These are phyloP conservation scores for Drosophila asahinai DNA, from an alignment of 1,140 invertebrate genomes.

Conservation along the genomic window DNA sequence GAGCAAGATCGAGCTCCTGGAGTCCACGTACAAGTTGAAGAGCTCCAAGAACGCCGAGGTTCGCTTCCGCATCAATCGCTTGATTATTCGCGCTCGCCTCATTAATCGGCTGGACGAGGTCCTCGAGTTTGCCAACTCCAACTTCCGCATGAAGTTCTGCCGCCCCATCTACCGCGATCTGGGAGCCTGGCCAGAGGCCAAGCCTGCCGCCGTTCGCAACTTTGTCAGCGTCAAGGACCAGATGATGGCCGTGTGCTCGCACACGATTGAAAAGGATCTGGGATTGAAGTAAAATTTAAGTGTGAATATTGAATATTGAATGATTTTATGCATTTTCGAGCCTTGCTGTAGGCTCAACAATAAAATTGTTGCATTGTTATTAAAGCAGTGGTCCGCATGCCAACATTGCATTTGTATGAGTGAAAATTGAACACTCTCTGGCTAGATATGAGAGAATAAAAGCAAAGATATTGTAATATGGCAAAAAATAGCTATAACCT, in stretches of 20 bases:
- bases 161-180: slow-evolving; percentile 94
- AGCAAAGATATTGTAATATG: too few species aligned
- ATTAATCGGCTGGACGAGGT: slow-evolving; percentile 88
- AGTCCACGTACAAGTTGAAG: slow-evolving; percentile 89
- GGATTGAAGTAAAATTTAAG: slow-evolving; percentile 68
- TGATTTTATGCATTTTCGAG: slow-evolving; percentile 36
- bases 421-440: too few species aligned
- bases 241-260: slow-evolving; percentile 94
- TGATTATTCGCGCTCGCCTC: slow-evolving; percentile 91
- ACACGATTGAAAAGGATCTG: slow-evolving; percentile 91
- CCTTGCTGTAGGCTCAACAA: not conserved
- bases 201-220: slow-evolving; percentile 89
- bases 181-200: slow-evolving; percentile 91
- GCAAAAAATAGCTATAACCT: too few species aligned
- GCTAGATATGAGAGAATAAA: too few species aligned
- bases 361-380: not conserved
- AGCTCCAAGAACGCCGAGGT: slow-evolving; percentile 92
- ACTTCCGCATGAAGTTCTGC: slow-evolving; percentile 96
- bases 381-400: not conserved
- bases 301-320: slow-evolving; percentile 3
- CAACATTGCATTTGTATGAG: too few species aligned
- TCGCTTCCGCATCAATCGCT: slow-evolving; percentile 91
- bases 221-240: slow-evolving; percentile 89
- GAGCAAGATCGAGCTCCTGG: slow-evolving; percentile 86
- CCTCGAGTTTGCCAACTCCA: slow-evolving; percentile 91